Conservation (phyloP, 2,888 invertebrate genomes). For the Chymomyza procnemis region DNA sequence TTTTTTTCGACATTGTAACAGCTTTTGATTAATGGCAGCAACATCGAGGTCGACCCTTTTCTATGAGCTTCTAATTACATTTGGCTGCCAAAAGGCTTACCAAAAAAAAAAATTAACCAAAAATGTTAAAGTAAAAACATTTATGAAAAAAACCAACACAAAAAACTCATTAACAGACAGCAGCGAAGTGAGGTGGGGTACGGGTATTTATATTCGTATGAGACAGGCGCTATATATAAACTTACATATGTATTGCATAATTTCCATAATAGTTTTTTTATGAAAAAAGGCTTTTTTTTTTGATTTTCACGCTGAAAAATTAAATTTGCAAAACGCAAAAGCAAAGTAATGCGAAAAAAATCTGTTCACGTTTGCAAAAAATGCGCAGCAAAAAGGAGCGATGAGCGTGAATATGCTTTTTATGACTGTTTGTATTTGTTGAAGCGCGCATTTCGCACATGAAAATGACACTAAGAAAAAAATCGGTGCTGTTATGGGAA, state of each 20-base stretch:
- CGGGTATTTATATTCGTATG: not conserved
- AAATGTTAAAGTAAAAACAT: not conserved
- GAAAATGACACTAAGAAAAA: not conserved
- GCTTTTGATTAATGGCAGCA: slow-evolving; percentile 36
- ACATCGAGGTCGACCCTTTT: slow-evolving; percentile 12
- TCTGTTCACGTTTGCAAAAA: not conserved
- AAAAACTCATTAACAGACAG: slow-evolving; percentile 51
- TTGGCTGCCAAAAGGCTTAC: slow-evolving; percentile 1
- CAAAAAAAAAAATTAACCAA: not conserved
- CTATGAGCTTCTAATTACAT: slow-evolving; percentile 48
- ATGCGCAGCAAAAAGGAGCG: slow-evolving; percentile 7
- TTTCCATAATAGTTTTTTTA: slow-evolving; percentile 38
- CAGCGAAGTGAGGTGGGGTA: not conserved
- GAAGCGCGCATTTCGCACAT: slow-evolving; percentile 5
- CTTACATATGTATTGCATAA: slow-evolving; percentile 14
- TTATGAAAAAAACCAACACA: slow-evolving; percentile 17
- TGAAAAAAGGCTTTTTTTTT: not conserved
- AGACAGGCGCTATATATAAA: not conserved
- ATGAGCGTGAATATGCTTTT: slow-evolving; percentile 36
- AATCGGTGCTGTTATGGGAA: not conserved
- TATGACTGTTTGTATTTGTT: slow-evolving; percentile 27
- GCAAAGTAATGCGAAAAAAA: slow-evolving; percentile 10
- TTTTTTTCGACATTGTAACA: slow-evolving; percentile 1
- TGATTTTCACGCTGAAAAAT: not conserved
- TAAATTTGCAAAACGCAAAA: not conserved